Conservation (phyloP, 2,888 invertebrate species). For the Nemotelus nigrinus region DNA sequence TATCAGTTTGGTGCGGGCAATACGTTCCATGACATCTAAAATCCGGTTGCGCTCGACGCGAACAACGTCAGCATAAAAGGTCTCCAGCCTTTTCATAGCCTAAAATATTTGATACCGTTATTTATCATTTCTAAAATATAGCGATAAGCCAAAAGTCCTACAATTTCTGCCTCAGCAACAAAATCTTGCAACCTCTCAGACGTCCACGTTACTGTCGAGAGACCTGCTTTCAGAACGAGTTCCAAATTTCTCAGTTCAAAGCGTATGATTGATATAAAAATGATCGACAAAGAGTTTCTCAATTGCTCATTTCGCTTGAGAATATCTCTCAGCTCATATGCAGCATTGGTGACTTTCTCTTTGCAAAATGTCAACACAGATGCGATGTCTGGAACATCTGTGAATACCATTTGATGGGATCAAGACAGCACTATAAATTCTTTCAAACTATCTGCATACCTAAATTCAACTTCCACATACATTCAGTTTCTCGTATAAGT, state of each 20-base stretch:
- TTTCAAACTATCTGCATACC: slow-evolving; percentile 61
- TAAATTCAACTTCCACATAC: slow-evolving; percentile 80
- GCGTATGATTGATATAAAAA: slow-evolving; percentile 77
- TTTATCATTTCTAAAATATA: background rate
- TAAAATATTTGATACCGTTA: slow-evolving; percentile 42
- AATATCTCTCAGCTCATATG: slow-evolving; percentile 71
- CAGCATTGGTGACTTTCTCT: slow-evolving; percentile 72
- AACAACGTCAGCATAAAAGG: slow-evolving; percentile 65
- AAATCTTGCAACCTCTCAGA: slow-evolving; percentile 70
- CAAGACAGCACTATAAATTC: background rate
- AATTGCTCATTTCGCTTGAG: slow-evolving; percentile 73
- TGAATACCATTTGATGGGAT: background rate
- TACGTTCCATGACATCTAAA: slow-evolving; percentile 73
- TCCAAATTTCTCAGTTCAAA: slow-evolving; percentile 76
- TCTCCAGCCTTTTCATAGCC: slow-evolving; percentile 56
- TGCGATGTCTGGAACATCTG: slow-evolving; percentile 79
- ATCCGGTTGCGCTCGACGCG: slow-evolving; percentile 82
- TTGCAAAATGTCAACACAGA: slow-evolving; percentile 79
- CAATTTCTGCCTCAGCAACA: slow-evolving; percentile 67
- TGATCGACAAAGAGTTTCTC: slow-evolving; percentile 62
- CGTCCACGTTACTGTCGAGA: slow-evolving; percentile 84
- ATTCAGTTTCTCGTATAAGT: slow-evolving; percentile 82
- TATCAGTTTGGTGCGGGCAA: slow-evolving; percentile 72
- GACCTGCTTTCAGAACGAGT: slow-evolving; percentile 76
- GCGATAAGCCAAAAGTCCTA: slow-evolving; percentile 56